A percentile compares a stretch with the other conserved stretches of the same genome.
Conservation (phyloP, 2,888 invertebrate genomes). For the Choreutis nemorana region DNA sequence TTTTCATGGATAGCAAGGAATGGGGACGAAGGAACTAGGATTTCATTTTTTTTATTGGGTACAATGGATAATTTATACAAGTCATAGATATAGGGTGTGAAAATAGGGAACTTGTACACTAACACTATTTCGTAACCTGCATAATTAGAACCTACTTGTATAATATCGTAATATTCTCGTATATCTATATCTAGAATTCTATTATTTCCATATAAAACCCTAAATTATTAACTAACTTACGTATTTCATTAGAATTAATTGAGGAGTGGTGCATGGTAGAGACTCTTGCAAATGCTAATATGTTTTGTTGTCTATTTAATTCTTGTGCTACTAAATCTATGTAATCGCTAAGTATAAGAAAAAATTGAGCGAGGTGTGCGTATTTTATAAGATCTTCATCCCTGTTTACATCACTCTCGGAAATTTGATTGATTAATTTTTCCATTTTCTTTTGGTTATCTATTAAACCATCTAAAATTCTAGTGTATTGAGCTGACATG, state of each 20-base stretch:
- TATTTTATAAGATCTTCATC: not conserved
- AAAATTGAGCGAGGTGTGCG: not conserved
- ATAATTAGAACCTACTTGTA: not conserved
- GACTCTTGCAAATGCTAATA: constrained; percentile 6
- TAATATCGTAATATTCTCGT: not conserved
- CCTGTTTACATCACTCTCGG: not conserved
- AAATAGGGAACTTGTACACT: constrained; percentile 1
- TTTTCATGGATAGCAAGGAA: not conserved
- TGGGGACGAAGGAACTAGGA: not conserved
- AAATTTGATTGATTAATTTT: not conserved
- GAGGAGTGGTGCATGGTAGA: constrained; percentile 6
- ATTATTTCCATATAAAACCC: not conserved
- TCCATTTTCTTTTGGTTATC: not conserved
- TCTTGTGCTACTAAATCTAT: not conserved
- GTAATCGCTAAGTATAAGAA: not conserved
- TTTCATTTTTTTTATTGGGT: not conserved
- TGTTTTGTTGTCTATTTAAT: constrained; percentile 1
- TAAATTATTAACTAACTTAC: not conserved
- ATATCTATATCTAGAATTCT: not conserved
- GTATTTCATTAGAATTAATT: constrained; percentile 1
- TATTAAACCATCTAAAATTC: not conserved
- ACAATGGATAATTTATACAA: not conserved
- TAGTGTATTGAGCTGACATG: not conserved
- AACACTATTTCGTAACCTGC: not conserved
- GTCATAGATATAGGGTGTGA: not conserved